Evolutionary conservation across 1,140 invertebrate genomes (phyloP).

Genomic region (Dufourea novaeangliae): DNA sequence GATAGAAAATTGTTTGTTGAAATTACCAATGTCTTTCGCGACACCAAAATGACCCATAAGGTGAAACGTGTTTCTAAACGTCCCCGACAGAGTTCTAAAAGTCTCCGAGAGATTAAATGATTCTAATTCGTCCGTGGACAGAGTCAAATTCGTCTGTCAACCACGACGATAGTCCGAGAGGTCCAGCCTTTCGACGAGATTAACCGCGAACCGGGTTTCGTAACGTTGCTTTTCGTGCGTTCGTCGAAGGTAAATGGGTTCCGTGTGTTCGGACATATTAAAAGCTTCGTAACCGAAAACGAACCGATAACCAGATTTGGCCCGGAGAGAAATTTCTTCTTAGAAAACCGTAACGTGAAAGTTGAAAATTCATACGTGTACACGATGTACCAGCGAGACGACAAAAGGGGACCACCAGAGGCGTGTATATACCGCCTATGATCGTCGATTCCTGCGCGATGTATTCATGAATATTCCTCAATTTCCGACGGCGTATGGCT

Average conservation of each 20-base stretch:
- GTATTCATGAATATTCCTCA: constrained; percentile 17
- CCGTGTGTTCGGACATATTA: neutral
- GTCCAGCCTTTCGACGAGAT: neutral
- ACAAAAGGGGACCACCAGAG: neutral
- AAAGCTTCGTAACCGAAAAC: constrained; percentile 1
- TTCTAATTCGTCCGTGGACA: constrained; percentile 5
- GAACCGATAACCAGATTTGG: neutral
- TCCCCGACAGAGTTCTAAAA: neutral
- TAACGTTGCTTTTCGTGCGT: neutral
- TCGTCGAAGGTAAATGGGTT: neutral
- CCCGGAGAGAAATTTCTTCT: neutral
- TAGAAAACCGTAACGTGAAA: neutral
- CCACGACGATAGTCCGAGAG: constrained; percentile 8
- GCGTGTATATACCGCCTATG: neutral
- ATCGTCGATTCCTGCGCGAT: neutral
- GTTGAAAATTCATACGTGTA: neutral
- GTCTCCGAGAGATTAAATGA: neutral
- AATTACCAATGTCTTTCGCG: no score
- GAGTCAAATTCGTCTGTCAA: constrained; percentile 7
- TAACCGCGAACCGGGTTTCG: constrained; percentile 15
- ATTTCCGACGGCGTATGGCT: neutral
- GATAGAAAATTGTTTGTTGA: no score
- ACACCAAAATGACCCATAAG: no score
- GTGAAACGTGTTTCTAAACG: neutral
- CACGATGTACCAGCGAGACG: neutral